Evolutionary conservation across 2,113 vertebrate species (phyloP), one percentile per base, ranked within the genome.

Genomic region (Bubalus kerabau): DNA sequence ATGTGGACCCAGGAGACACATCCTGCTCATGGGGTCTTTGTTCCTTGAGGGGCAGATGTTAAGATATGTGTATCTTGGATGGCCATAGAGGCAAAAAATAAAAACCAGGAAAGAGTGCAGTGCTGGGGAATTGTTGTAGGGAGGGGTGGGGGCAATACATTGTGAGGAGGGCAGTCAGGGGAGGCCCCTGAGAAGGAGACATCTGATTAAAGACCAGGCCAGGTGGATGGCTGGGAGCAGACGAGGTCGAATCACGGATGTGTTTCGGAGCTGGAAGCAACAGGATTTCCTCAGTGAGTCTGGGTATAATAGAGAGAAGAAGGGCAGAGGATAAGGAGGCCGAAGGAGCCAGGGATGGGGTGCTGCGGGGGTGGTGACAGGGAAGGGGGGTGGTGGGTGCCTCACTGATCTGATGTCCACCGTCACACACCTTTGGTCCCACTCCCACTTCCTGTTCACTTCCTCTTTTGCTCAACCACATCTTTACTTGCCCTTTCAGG

Each of bases 281-380:
- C 12, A 17, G 52, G 3, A 14, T 15, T 5, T 74, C n/a, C 82
- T 57, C 36, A 3, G 7, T 2, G 21, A 36, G 14, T 56, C 32
- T 43, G n/a, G 32, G 23, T 67, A 57, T 0, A 16, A 50, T 43
- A 4, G 15, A 10, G 23, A 30, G 52, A 57, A 23, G 30, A 15
- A 14, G n/a, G 46, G 46, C 28, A 16, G 13, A 59, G 40, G 52
- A 28, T 7, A 6, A 2, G 64, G 64, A n/a, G 32, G 40, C 13
- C 0, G 2, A 23, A 26, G 36, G n/a, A 50, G 16, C 24, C 4
- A 1, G 12, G 76, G 24, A 7, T 16, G 40, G 46, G 26, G 36
- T 7, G 40, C 40, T 4, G 30, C 1, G 2, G 71, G 50, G 40
- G 40, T 24, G 19, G 5, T 4, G 2, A 8, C 16, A 7, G 48